Base-by-base conservation (phyloP, 92 coral and sea anemone species). In the Palythoa caribaeorum region DNA sequence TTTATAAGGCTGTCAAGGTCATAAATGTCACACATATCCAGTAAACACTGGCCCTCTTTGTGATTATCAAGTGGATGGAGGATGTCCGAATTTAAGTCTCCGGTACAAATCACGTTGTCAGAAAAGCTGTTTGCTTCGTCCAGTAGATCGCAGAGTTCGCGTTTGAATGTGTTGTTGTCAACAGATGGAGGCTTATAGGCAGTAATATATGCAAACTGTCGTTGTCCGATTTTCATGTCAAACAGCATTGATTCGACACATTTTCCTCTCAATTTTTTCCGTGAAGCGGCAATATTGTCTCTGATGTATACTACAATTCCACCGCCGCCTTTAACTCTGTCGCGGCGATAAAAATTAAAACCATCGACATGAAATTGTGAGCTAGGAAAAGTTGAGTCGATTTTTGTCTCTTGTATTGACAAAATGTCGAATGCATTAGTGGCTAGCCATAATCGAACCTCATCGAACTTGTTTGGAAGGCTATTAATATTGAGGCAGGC, bases 161-260 rank as follows among this genome's bases (percentile, higher is more conserved):
- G 10, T 37, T 52, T 90, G 11, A 90, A 85, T 3, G 74, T 39
- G 15, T 37, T 16, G 28, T 90, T 90, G 35, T 90, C 90, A 9
- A 90, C 74, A 9, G 79, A 48, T 6, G 90, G 92, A 12, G 92
- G 90, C 47, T 85, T 90, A 70, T 90, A 85, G 13, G 92, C 89
- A 6, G 76, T 76, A 36, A 89, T 60, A 36, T 73, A 70, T 15
- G 85, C 72, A 70, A 89, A 85, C 10, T 65, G 87, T 74, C 85
- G 47, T 77, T 90, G 40, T 52, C 92, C 86, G 35, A 90, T 76
- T 17, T 17, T 62, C 77, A 90, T 20, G 51, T 90, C 73, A 0
- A 90, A 72, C 7, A 85, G 57, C 20, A 90, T 50, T 17, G 89
- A 83, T 78, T 57, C 20, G 16, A 57, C 63, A 57, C 1, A 57